Base-by-base conservation (phyloP, 2,113 vertebrate species). In the Lasiurus borealis region DNA sequence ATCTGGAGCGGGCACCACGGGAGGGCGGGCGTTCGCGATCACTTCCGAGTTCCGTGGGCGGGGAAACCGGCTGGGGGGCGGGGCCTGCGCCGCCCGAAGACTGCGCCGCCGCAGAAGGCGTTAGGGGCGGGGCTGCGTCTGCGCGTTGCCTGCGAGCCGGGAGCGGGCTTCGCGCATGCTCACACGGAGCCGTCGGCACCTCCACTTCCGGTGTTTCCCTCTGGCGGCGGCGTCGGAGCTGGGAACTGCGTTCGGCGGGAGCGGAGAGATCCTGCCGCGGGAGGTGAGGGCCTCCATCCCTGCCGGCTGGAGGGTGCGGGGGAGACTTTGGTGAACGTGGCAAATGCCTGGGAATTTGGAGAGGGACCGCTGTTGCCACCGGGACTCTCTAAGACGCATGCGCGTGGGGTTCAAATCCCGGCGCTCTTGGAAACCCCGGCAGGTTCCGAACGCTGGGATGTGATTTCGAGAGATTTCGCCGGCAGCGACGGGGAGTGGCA, bases 201-300 rank as follows among this genome's bases (percentile, higher is more conserved):
- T 57, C 23, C 2, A 19, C 34, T 92, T 96, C 85, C 76, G 78
- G 85, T 1, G 12, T 23, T 21, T 1, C 0, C 1, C 0, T n/a
- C 5, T 0, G n/a, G n/a, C n/a, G 0, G 5, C 9, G 4, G 64
- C 13, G 4, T 0, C 0, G 2, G 2, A 19, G 16, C 0, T 0
- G 1, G 0, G 29, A n/a, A 0, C 1, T 2, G 59, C 2, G 1
- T 6, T 31, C 2, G 5, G 44, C 6, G n/a, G n/a, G n/a, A n/a
- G n/a, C n/a, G n/a, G n/a, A n/a, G n/a, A n/a, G n/a, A n/a, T n/a
- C n/a, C n/a, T n/a, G n/a, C n/a, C n/a, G n/a, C n/a, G n/a, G n/a
- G n/a, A n/a, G 72, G 72, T 92, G 1, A 8, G 71, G 75, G 57
- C 10, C 34, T 0, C 46, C 6, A 1, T 27, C 31, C 5, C 11